These are phyloP conservation scores for Polia nebulosa DNA, from an alignment of 2,888 invertebrate genomes.

Conservation along the genomic window DNA sequence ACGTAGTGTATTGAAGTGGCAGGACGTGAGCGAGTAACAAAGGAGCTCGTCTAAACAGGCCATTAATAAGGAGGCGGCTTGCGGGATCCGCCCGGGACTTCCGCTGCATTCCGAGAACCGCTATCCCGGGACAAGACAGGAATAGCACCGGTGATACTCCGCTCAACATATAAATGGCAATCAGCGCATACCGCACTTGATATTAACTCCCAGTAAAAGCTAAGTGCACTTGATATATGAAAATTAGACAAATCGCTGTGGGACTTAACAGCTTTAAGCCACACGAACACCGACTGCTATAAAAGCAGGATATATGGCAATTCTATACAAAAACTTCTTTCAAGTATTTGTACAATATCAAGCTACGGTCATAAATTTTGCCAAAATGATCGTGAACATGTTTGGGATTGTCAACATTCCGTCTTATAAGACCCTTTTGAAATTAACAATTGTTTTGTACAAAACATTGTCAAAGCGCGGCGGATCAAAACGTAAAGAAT, in stretches of 20 bases:
- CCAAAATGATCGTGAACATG: constrained; percentile 24
- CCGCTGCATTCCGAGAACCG: constrained; percentile 88
- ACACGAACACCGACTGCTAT: not conserved
- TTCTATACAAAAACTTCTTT: not conserved
- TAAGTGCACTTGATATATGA: constrained; percentile 11
- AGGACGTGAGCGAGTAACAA: constrained; percentile 89
- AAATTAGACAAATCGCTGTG: constrained; percentile 15
- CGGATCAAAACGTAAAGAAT: constrained; percentile 73
- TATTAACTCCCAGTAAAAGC: constrained; percentile 44
- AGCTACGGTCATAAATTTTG: constrained; percentile 35
- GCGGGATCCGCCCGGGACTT: constrained; percentile 85
- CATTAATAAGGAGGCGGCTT: constrained; percentile 90
- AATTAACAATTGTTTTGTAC: constrained; percentile 59
- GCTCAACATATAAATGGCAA: constrained; percentile 79
- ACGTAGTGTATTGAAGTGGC: constrained; percentile 79
- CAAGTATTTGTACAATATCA: constrained; percentile 31
- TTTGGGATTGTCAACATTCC: constrained; percentile 48
- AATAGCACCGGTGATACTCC: constrained; percentile 83
- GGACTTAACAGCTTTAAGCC: not conserved
- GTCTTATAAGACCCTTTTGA: constrained; percentile 47
- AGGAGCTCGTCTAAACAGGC: constrained; percentile 89
- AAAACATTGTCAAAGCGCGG: constrained; percentile 67
- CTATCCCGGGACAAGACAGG: constrained; percentile 87
- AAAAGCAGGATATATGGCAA: constrained; percentile 4
- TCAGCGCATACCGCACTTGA: constrained; percentile 63